These are phyloP conservation scores for Calliphora vicina DNA, from an alignment of 1,140 invertebrate genomes.

Conservation along the genomic window DNA sequence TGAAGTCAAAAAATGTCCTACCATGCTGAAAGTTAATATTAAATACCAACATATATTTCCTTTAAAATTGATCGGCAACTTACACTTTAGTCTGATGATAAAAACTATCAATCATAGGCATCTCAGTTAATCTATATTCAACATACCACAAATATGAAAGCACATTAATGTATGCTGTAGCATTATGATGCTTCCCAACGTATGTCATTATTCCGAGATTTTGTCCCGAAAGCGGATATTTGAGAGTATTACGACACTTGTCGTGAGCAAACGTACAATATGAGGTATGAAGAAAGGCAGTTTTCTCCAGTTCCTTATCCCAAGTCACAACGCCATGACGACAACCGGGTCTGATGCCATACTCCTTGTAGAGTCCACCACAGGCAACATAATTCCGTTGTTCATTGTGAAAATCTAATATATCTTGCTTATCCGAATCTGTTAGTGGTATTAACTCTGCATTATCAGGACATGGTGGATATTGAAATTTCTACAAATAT, in stretches of 20 bases:
- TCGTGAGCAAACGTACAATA: constrained; percentile 53
- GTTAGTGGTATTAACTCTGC: not conserved
- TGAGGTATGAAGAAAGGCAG: constrained; percentile 50
- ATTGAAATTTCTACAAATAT: not conserved
- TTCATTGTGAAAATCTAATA: constrained; percentile 54
- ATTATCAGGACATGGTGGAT: not conserved
- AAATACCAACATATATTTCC: no score
- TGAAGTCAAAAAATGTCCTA: not conserved
- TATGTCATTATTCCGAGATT: constrained; percentile 44
- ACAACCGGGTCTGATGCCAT: constrained; percentile 45
- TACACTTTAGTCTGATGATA: not conserved
- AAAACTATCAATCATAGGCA: not conserved
- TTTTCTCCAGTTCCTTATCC: constrained; percentile 50
- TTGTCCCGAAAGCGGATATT: constrained; percentile 48
- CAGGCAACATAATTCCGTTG: constrained; percentile 47
- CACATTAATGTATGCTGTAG: not conserved
- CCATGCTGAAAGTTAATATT: not conserved
- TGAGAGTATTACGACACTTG: constrained; percentile 50
- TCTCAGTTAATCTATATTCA: not conserved
- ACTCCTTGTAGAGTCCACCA: constrained; percentile 38
- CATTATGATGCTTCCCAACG: no score
- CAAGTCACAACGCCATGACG: constrained; percentile 50
- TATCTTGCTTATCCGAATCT: not conserved
- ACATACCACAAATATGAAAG: not conserved
- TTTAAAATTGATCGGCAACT: not conserved